Base-by-base conservation (phyloP, 2,113 vertebrate species). In the Numenius arquata region DNA sequence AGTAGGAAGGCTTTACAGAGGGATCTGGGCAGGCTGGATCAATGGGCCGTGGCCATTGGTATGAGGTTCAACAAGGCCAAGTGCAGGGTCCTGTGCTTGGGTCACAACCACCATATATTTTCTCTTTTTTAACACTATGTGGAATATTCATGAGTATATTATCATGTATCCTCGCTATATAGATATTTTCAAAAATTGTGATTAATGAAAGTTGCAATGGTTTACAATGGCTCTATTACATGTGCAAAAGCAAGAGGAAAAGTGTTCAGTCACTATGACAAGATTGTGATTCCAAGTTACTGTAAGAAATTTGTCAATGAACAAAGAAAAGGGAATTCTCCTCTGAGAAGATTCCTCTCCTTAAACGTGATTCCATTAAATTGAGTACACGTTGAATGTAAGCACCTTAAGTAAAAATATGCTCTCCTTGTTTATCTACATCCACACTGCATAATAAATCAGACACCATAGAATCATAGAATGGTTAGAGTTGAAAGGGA, bases 81-180 rank as follows among this genome's bases (percentile, higher is more conserved):
- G 36, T 29, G 26, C 26, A 5, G 5, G 38, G 26, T 63, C 36
- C 61, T 40, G 38, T 27, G 8, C 61, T 40, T 40, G 8, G 26
- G 61, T 40, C 26, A 29, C 26, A 41, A 41, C 38, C 40, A 63
- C 15, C 11, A 52, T 59, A 63, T 65, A 84, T 15, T 89, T 91
- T 81, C 30, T 40, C 10, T 45, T 81, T 63, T 80, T 72, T 72
- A 79, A 47, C 15, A 70, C 4, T 17, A 15, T 9, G 18, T 52
- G 6, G 17, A 87, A 76, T 61, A 68, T n/a, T 68, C 40, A 68
- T 61, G 20, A 67, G 36, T 53, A 16, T 29, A 32, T 26, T 56
- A 34, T 32, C 6, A 1, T 10, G 10, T 27, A 13, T 56, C 21
- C 14, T 81, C 0, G 0, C 12, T 38, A 50, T 12, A 50, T 15